Percentiles rank a stretch among this genome's conserved stretches.
Evolutionary conservation across 2,888 invertebrate genomes (phyloP).

Genomic region (Epinotia demarniana): DNA sequence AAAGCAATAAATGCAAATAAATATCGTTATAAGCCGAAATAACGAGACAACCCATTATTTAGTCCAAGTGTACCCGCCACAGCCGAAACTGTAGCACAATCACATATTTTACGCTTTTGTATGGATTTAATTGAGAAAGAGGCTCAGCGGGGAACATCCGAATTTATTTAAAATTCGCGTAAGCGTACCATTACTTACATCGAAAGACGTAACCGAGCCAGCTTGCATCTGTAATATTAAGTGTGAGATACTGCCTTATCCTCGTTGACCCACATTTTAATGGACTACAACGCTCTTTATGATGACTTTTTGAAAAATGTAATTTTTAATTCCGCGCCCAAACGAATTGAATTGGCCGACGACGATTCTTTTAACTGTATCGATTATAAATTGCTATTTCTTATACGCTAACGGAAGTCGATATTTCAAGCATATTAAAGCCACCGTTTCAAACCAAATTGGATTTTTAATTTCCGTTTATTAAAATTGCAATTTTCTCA

Average conservation of each 20-base stretch:
- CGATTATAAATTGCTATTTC: slow-evolving; percentile 79
- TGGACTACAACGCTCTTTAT: slow-evolving; percentile 76
- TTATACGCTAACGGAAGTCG: slow-evolving; percentile 77
- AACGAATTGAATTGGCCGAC: slow-evolving; percentile 69
- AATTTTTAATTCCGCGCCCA: slow-evolving; percentile 78
- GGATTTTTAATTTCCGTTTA: slow-evolving; percentile 65
- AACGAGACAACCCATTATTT: slow-evolving; percentile 78
- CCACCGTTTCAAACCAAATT: slow-evolving; percentile 64
- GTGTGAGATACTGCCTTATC: slow-evolving; percentile 80
- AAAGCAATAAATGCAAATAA: slow-evolving; percentile 65
- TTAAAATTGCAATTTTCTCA: slow-evolving; percentile 66
- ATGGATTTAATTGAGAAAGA: slow-evolving; percentile 81
- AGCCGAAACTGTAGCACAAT: slow-evolving; percentile 78
- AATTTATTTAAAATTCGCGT: slow-evolving; percentile 77
- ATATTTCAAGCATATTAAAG: slow-evolving; percentile 81
- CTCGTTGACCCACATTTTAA: slow-evolving; percentile 79
- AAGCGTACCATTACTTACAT: slow-evolving; percentile 80
- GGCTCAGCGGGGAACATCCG: slow-evolving; percentile 80
- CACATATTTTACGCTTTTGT: slow-evolving; percentile 82
- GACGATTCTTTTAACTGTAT: slow-evolving; percentile 79
- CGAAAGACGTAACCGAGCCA: slow-evolving; percentile 71
- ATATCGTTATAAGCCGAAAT: slow-evolving; percentile 78
- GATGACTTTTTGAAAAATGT: slow-evolving; percentile 84
- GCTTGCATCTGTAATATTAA: slow-evolving; percentile 77
- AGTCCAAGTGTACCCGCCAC: slow-evolving; percentile 64